Evolutionary conservation across 2,113 vertebrate genomes (phyloP), one percentile per base, ranked within the genome.

Genomic region (Podilymbus podiceps): DNA sequence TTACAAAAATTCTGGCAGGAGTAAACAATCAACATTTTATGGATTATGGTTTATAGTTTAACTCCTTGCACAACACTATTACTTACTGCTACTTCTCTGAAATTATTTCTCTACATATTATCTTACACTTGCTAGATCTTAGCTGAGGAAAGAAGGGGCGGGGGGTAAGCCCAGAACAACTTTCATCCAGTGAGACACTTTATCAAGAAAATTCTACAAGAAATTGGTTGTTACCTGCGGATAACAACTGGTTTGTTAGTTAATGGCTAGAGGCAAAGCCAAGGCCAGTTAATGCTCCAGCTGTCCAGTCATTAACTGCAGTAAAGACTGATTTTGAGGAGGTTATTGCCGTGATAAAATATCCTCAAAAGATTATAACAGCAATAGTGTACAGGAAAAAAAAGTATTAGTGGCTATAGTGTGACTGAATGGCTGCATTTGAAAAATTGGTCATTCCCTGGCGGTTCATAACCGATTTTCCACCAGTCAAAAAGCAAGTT

Each of bases 351-450:
- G 97, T 98, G 98, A 98, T 98, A 98, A 98, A 98, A 98, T 98
- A 98, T 97, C 97, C 98, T 98, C 98, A 97, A 98, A 98, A 98
- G 98, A 98, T 98, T 98, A 98, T 98, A 98, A 98, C 97, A 98
- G 98, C 98, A 98, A 98, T 98, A 98, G 98, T 97, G 98, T 97
- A 97, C 95, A 82, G 97, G 47, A 73, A 95, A 97, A 97, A 97
- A 95, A 97, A 98, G 96, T 98, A 97, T 98, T 97, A 98, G 98
- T 97, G 96, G 98, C 98, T 97, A 96, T 96, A 97, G 97, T 97
- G 96, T 97, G 98, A 98, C 98, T 97, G 98, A 98, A 98, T 98
- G 98, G 97, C 98, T 98, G 98, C 98, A 86, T 98, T 98, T 98
- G 98, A 98, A 98, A 98, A 98, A 98, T 98, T 98, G 98, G 98